Evolutionary conservation across 1,140 invertebrate species (phyloP).

Genomic region (Trinorchestia longiramus): DNA sequence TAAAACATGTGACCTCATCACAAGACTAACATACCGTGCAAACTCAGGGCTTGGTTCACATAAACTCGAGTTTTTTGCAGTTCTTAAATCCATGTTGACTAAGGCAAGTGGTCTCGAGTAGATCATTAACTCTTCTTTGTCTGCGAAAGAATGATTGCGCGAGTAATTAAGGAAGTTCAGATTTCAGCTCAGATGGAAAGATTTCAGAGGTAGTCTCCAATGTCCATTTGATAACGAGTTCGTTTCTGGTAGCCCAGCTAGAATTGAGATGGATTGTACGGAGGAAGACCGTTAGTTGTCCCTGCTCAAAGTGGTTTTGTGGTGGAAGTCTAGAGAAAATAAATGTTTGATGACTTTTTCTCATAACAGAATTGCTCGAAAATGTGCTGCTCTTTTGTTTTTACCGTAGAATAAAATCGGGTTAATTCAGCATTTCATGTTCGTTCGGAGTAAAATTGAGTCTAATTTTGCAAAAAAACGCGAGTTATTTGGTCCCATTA

Average conservation of each 20-base stretch:
- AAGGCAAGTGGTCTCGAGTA: background rate
- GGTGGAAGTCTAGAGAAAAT: background rate
- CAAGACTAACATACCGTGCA: background rate
- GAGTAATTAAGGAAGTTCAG: background rate
- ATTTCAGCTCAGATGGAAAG: background rate
- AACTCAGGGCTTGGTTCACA: background rate
- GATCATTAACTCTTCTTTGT: conserved; percentile 35
- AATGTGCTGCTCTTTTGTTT: no score
- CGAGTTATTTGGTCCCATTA: no score
- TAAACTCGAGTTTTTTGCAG: background rate
- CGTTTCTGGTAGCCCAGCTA: background rate
- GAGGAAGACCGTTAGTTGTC: background rate
- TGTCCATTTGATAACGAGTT: background rate
- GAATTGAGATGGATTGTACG: background rate
- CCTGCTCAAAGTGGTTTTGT: background rate
- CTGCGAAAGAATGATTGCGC: background rate
- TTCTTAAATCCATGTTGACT: background rate
- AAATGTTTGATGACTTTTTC: background rate
- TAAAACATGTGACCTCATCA: background rate
- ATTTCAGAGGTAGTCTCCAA: background rate
- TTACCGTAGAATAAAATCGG: no score
- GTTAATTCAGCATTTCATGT: no score
- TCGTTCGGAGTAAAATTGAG: no score
- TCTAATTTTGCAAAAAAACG: no score
- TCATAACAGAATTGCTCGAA: background rate